Evolutionary conservation across 2,888 invertebrate species (phyloP).

Genomic region (Papilio protenor): DNA sequence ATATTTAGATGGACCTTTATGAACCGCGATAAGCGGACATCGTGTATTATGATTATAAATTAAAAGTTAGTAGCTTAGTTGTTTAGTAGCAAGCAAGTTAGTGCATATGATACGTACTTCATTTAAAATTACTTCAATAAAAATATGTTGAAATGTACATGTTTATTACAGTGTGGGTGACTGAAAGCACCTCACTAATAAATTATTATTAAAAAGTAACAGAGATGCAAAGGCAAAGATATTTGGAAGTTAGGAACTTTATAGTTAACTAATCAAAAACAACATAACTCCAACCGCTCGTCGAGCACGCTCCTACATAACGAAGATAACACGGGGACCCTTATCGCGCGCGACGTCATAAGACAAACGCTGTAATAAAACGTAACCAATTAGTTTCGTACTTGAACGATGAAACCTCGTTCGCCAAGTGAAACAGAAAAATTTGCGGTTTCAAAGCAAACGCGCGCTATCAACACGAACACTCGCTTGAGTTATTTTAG

Average conservation of each 20-base stretch:
- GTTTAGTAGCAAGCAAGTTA: neutral
- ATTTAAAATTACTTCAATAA: neutral
- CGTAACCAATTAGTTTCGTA: conserved; percentile 37
- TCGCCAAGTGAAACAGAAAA: conserved; percentile 30
- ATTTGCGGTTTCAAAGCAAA: conserved; percentile 33
- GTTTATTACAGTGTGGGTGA: too few species aligned
- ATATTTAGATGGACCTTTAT: conserved; percentile 36
- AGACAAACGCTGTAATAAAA: conserved; percentile 27
- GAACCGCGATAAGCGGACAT: conserved; percentile 30
- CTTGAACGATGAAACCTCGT: conserved; percentile 30
- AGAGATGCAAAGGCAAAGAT: neutral
- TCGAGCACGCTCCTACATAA: neutral
- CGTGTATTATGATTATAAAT: neutral
- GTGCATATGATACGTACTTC: neutral
- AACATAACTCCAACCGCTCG: conserved; percentile 1
- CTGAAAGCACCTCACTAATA: too few species aligned
- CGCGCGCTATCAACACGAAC: conserved; percentile 31
- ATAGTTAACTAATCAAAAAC: conserved; percentile 12
- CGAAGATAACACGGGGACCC: conserved; percentile 28
- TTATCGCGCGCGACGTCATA: conserved; percentile 33
- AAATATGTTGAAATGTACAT: too few species aligned
- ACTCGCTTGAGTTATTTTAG: conserved; percentile 49
- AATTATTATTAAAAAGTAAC: too few species aligned
- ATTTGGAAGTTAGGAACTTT: neutral
- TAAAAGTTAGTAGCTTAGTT: neutral